These are phyloP conservation scores for Pungitius pungitius DNA, from an alignment of 2,113 vertebrate species.

Conservation along the genomic window DNA sequence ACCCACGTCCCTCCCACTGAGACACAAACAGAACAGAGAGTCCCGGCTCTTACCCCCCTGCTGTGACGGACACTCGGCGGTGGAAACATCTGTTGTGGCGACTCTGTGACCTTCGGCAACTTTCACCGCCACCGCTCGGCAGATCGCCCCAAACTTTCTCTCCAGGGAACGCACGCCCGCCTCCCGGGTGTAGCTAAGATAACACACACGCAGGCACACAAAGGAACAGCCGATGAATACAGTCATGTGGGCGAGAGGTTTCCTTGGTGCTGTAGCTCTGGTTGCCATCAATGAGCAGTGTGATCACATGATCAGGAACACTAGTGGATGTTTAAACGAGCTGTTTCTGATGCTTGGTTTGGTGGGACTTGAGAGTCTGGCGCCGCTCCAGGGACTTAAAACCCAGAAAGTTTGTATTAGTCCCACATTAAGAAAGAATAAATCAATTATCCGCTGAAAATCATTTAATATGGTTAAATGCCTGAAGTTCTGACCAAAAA, in stretches of 20 bases:
- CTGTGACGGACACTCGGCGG: constrained; percentile 3
- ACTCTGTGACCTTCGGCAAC: constrained; percentile 90
- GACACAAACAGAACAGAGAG: background rate
- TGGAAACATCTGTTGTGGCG: constrained; percentile 56
- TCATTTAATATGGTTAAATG: background rate
- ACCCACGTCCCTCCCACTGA: background rate
- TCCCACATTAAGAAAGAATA: background rate
- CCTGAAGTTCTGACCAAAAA: background rate
- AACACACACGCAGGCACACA: constrained; percentile 5
- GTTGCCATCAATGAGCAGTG: background rate
- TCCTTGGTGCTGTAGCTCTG: background rate
- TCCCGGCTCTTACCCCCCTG: constrained; percentile 58
- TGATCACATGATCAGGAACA: background rate
- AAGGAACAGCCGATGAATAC: background rate
- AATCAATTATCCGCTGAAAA: background rate
- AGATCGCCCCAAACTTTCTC: constrained; percentile 91
- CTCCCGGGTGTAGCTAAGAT: constrained; percentile 90
- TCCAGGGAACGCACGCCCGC: constrained; percentile 96
- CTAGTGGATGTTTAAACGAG: background rate
- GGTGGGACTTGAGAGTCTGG: background rate
- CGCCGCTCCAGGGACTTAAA: background rate
- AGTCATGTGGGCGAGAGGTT: background rate
- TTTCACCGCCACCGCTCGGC: constrained; percentile 94
- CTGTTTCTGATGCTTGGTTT: too few relatives aligned
- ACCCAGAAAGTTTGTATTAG: background rate